Conservation (phyloP, 2,113 vertebrate species). For the Spheniscus mendiculus region DNA sequence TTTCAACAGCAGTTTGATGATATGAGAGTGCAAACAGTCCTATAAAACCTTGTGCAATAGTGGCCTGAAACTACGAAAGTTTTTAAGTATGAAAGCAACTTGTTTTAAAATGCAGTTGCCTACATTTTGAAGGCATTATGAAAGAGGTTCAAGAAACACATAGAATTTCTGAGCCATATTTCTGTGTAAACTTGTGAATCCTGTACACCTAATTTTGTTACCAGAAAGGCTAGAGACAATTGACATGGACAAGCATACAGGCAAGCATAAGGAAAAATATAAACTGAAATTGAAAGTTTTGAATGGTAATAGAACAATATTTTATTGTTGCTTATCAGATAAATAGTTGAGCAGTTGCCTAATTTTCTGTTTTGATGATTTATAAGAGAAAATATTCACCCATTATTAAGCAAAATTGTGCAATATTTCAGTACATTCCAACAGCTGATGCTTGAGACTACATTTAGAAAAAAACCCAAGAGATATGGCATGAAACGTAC, state of each 20-base stretch:
- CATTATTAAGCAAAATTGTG: background rate
- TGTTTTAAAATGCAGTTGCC: background rate
- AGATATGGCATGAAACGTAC: background rate
- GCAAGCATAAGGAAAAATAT: background rate
- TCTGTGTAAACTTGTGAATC: background rate
- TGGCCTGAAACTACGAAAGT: background rate
- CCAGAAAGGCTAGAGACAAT: background rate
- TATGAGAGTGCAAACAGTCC: background rate
- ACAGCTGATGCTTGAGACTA: background rate
- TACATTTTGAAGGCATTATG: background rate
- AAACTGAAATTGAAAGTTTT: background rate
- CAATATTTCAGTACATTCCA: background rate
- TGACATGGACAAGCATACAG: rapidly evolving
- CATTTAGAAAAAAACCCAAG: background rate
- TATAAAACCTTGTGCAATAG: background rate
- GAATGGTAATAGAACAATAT: background rate
- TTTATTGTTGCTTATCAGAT: background rate
- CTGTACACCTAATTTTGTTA: background rate
- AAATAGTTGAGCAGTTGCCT: background rate
- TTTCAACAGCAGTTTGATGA: background rate
- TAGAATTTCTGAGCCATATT: background rate
- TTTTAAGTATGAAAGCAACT: background rate
- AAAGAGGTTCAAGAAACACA: background rate
- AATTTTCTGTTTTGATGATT: background rate
- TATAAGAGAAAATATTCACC: background rate